Percentiles rank a stretch among this genome's conserved stretches.
phyloP scores from a whole-genome alignment of 2,797 vertebrate genomes.

The Liasis olivaceus region DNA sequence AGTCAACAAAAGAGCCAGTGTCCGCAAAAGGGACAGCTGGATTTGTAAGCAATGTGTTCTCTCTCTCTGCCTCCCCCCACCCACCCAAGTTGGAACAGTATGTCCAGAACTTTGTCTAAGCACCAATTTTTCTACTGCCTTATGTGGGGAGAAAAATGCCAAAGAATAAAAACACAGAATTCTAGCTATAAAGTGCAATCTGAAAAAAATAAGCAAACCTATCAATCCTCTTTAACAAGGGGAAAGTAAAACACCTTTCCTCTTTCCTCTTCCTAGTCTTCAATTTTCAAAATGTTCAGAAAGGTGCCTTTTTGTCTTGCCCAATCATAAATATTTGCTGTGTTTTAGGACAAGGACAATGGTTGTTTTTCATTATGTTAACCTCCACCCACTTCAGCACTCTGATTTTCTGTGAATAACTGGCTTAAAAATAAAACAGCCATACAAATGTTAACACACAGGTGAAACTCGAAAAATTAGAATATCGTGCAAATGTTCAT shows the following conservation, averaged over 20 bases:
- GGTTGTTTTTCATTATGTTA: background rate
- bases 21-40: background rate
- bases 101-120: rapidly evolving
- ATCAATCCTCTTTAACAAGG: background rate
- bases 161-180: rapidly evolving
- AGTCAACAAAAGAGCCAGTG: background rate
- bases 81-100: background rate
- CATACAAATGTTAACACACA: background rate
- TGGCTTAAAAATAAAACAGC: background rate
- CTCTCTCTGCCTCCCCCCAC: rapidly evolving
- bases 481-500: too few species aligned
- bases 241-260: conserved; percentile 10
- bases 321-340: conserved; percentile 21
- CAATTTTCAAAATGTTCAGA: background rate
- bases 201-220: background rate
- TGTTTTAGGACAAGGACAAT: conserved; percentile 1
- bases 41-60: rapidly evolving
- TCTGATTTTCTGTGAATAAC: background rate
- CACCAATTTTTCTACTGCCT: background rate
- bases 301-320: background rate
- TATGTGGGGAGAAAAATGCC: background rate
- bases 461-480: too few species aligned
- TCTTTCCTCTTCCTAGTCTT: background rate
- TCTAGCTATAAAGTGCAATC: too few species aligned
- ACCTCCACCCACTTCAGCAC: background rate